Conservation (phyloP, 1,140 invertebrate genomes). For the Drosophila setifemur region DNA sequence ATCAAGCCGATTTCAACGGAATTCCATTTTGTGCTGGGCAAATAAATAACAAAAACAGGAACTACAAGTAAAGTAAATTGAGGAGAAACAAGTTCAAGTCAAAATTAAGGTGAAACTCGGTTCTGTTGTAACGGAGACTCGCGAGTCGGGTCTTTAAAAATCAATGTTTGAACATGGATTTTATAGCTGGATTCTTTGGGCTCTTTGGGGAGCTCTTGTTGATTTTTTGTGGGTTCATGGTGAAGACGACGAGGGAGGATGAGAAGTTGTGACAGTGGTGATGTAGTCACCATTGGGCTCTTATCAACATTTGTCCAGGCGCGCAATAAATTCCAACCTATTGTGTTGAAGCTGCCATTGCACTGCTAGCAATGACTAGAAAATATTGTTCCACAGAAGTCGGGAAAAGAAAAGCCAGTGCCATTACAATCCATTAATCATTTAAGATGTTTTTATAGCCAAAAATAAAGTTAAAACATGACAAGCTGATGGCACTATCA, state of each 20-base stretch:
- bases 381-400: not conserved
- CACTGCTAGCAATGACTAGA: constrained; percentile 1
- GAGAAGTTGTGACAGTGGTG: not conserved
- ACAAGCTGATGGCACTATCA: too few species aligned
- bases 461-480: not conserved
- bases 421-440: too few species aligned
- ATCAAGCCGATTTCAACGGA: constrained; percentile 50
- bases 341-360: constrained; percentile 35
- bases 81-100: constrained; percentile 35
- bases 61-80: constrained; percentile 15
- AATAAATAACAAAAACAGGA: constrained; percentile 34
- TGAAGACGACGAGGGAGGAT: not conserved
- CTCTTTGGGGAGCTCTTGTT: not conserved
- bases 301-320: constrained; percentile 48
- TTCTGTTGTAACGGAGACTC: constrained; percentile 20
- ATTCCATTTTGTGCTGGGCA: constrained; percentile 43
- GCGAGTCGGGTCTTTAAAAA: constrained; percentile 28
- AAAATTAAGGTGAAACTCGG: constrained; percentile 40
- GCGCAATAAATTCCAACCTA: constrained; percentile 43
- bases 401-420: not conserved
- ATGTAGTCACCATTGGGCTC: constrained; percentile 8
- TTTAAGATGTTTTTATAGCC: not conserved
- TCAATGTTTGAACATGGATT: constrained; percentile 45
- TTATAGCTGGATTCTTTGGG: constrained; percentile 43
- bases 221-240: not conserved